Evolutionary conservation across 2,888 invertebrate genomes (phyloP), one percentile per base, ranked within the genome.

Genomic region (Drosophila borborema): DNA sequence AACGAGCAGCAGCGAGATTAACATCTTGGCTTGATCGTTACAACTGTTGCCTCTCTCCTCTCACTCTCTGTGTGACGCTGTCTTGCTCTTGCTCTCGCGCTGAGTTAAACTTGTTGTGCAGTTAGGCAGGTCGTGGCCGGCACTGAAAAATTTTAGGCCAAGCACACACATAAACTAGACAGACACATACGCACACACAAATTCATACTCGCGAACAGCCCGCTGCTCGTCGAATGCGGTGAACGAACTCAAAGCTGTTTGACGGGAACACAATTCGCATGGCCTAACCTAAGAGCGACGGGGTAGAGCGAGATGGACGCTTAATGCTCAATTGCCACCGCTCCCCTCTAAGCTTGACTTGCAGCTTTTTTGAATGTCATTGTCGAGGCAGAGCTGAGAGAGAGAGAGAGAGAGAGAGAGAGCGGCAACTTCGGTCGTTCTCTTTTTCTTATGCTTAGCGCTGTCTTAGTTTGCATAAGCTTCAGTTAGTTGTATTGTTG

Each of bases 181-280:
- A 48, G 20, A 61, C 28, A 61, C 46, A 59, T 36, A 53, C 20
- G 45, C 28, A n/a, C 12, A 60, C 43, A 40, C 45, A 23, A 36
- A 38, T 38, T 20, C 20, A 55, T 28, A 41, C 55, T 64, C 41
- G 67, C 68, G 55, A 67, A 55, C 48, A 49, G 48, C 18, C 46
- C 28, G 64, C 49, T 51, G 63, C 60, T 61, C 76, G 55, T 78
- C 65, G 72, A 72, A 76, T 75, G 82, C 91, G 92, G 92, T 92
- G 90, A 92, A 92, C 91, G 92, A 92, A 92, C 92, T 92, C 85
- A 84, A 92, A 92, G 92, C 91, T 82, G 92, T 90, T 89, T 91
- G 89, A 92, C 91, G 91, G 92, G 92, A 92, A 92, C 86, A 84
- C 69, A 68, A 62, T 74, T 74, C 77, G 72, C 69, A 54, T 68